Base-by-base conservation (phyloP, 2,797 vertebrate genomes). In the Onychomys torridus region DNA sequence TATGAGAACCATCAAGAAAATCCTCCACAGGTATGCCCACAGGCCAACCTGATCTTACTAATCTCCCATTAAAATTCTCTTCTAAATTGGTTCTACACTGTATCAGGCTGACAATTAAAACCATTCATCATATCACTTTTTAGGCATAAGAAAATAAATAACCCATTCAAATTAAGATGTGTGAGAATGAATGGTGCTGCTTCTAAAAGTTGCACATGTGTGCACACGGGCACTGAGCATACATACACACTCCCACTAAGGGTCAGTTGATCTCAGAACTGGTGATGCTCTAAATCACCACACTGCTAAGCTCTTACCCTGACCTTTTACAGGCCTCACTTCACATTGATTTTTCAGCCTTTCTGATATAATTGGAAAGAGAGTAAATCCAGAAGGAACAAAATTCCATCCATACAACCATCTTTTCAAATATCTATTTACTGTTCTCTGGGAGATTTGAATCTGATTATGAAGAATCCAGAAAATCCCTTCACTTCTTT, bases 321-420 rank as follows among this genome's bases (percentile, higher is more conserved):
- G 96, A 97, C 96, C 97, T 98, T 98, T 97, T 95, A 89, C 79
- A 97, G 95, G 82, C 94, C 94, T 95, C 85, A 76, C 43, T 82
- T 97, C 87, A 32, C 82, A 97, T 97, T 96, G 98, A 98, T 98
- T 98, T 69, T 98, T 96, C 96, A 93, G 92, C 61, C 90, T 97
- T 85, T 97, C 97, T 98, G 93, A 92, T 90, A 95, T 91, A 86
- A 86, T 17, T 96, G 97, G 89, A 98, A 91, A 83, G 84, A 95
- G 93, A 94, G 25, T 77, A 96, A 90, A 43, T 95, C 65, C 90
- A 96, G 65, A n/a, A 95, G 67, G 9, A 79, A 43, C 90, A 97
- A 86, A 96, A 97, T 93, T 81, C 71, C 59, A 27, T 69, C 83
- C 34, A 25, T 6, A 57, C 97, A 96, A 89, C 61, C 67, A 89